phyloP scores from a whole-genome alignment of 2,888 invertebrate species.

The Acleris emargana region DNA sequence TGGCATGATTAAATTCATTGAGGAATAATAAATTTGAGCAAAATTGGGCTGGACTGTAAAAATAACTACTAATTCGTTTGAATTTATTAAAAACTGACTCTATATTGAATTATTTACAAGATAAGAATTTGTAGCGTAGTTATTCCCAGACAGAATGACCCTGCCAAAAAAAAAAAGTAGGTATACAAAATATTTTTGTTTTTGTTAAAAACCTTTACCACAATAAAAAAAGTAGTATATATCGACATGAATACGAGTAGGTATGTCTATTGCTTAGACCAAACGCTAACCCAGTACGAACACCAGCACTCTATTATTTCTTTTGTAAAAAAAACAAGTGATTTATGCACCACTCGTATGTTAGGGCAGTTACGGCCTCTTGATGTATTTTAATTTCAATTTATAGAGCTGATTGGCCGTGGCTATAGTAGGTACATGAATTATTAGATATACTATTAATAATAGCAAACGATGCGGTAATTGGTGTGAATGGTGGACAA shows the following conservation, averaged over 20 bases:
- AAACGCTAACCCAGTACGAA: slow-evolving; percentile 51
- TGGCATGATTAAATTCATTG: no score
- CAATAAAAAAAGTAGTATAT: not conserved
- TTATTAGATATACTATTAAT: slow-evolving; percentile 68
- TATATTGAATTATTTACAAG: no score
- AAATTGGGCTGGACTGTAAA: no score
- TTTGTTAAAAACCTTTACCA: not conserved
- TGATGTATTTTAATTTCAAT: slow-evolving; percentile 81
- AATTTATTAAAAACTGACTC: no score
- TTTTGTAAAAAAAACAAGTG: slow-evolving; percentile 69
- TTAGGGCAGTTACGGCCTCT: slow-evolving; percentile 63
- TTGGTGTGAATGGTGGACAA: slow-evolving; percentile 44
- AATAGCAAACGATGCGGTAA: slow-evolving; percentile 57
- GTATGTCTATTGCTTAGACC: slow-evolving; percentile 47
- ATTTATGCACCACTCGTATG: slow-evolving; percentile 72
- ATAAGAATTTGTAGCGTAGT: no score
- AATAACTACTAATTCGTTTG: no score
- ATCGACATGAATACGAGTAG: not conserved
- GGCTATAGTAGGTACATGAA: slow-evolving; percentile 52
- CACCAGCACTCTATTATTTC: slow-evolving; percentile 67
- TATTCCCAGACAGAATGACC: no score
- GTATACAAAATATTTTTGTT: no score
- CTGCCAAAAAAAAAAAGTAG: no score
- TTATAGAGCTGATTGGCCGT: slow-evolving; percentile 70
- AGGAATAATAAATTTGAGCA: no score